Conservation (phyloP, 35 echinoderm and acorn worm species). For the Heliocidaris tuberculata region DNA sequence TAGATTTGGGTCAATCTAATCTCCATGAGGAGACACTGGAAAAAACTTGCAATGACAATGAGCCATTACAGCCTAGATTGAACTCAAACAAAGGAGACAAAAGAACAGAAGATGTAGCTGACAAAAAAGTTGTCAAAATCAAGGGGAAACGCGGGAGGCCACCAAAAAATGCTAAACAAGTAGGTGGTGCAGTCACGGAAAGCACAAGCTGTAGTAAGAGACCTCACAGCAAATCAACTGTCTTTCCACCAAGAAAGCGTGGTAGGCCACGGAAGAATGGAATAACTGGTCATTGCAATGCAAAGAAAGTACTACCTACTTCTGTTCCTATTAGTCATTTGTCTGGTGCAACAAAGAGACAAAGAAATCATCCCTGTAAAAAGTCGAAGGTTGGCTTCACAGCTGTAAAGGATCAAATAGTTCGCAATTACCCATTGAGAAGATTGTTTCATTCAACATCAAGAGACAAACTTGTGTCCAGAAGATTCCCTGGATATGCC, state of each 20-base stretch:
- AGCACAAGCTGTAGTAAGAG: neutral
- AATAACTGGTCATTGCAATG: neutral
- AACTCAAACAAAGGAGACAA: neutral
- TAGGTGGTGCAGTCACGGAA: neutral
- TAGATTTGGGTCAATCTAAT: neutral
- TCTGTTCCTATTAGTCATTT: neutral
- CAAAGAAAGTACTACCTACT: neutral
- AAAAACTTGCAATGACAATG: neutral
- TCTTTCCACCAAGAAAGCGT: neutral
- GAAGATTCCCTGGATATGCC: neutral
- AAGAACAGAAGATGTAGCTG: neutral
- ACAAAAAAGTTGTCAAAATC: neutral
- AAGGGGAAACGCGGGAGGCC: constrained; percentile 28
- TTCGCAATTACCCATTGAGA: neutral
- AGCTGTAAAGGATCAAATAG: neutral
- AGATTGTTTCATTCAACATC: neutral
- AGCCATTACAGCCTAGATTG: neutral
- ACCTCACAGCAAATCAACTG: neutral
- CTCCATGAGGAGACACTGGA: neutral
- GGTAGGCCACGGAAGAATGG: neutral
- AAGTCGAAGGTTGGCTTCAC: neutral
- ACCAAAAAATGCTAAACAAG: neutral
- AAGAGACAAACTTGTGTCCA: neutral
- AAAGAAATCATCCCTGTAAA: neutral
- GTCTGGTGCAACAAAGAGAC: neutral